A percentile compares a stretch with the other conserved stretches of the same genome.
These are phyloP conservation scores for Sycon ciliatum DNA, from an alignment of 37 sponge, comb jelly and placozoan species.

Conservation along the genomic window DNA sequence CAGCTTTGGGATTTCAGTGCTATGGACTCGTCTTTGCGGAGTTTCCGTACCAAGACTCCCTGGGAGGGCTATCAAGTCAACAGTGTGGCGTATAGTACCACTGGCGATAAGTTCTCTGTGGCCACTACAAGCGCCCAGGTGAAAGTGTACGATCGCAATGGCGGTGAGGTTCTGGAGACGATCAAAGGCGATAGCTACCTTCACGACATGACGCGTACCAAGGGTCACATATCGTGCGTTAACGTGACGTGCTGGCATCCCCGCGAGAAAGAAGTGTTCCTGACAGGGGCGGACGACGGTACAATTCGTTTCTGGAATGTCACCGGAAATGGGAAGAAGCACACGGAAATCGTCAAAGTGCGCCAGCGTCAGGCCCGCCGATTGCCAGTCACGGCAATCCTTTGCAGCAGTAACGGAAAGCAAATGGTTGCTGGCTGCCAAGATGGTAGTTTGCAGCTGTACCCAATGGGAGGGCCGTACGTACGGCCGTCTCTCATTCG, in stretches of 20 bases:
- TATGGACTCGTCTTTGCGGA: conserved; percentile 62
- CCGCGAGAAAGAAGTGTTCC: conserved; percentile 53
- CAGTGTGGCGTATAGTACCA: conserved; percentile 66
- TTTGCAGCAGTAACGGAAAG: conserved; percentile 60
- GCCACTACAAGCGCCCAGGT: conserved; percentile 83
- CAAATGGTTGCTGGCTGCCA: conserved; percentile 17
- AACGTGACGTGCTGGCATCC: conserved; percentile 83
- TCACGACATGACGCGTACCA: conserved; percentile 81
- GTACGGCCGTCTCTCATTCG: conserved; percentile 46
- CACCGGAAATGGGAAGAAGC: conserved; percentile 53
- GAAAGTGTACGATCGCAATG: conserved; percentile 84
- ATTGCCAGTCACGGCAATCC: conserved; percentile 51
- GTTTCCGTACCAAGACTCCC: conserved; percentile 65
- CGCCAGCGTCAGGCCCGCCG: no score
- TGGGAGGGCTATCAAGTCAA: conserved; percentile 73
- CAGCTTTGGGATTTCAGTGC: conserved; percentile 77
- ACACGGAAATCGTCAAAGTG: conserved; percentile 72
- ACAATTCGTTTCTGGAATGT: conserved; percentile 81
- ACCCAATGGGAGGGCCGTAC: conserved; percentile 31
- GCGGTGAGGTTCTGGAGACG: conserved; percentile 56
- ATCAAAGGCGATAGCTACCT: conserved; percentile 88
- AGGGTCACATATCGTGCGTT: conserved; percentile 80
- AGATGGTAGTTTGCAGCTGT: conserved; percentile 15
- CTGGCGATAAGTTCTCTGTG: conserved; percentile 71
- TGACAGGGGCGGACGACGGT: conserved; percentile 84